phyloP scores from a whole-genome alignment of 2,113 vertebrate species.

The Sebastes schlegelii region DNA sequence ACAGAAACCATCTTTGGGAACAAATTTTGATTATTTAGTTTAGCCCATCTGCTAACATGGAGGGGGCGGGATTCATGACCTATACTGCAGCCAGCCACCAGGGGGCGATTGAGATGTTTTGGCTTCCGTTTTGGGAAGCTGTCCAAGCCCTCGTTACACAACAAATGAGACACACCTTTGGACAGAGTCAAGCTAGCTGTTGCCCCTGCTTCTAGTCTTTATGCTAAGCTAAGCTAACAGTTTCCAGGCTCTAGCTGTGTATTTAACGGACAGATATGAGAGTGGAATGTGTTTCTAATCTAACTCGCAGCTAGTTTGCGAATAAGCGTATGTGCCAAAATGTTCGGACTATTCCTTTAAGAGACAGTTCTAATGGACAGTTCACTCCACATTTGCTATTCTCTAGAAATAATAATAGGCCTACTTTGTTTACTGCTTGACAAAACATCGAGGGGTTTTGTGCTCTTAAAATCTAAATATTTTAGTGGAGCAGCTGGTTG shows the following conservation, averaged over 20 bases:
- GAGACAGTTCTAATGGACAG: too few relatives aligned
- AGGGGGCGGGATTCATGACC: too few relatives aligned
- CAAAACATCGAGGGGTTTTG: background rate
- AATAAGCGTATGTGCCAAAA: background rate
- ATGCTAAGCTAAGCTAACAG: background rate
- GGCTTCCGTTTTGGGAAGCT: too few relatives aligned
- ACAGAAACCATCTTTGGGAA: too few relatives aligned
- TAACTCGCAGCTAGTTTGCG: background rate
- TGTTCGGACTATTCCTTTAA: background rate
- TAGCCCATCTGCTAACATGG: too few relatives aligned
- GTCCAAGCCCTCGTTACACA: too few relatives aligned
- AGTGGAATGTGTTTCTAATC: background rate
- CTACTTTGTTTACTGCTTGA: background rate
- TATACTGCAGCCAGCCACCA: too few relatives aligned
- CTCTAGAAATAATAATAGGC: background rate
- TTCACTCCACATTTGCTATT: constrained; percentile 2
- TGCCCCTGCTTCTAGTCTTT: background rate
- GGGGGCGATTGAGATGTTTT: too few relatives aligned
- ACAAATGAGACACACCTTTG: background rate
- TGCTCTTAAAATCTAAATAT: constrained; percentile 21
- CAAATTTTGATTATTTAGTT: too few relatives aligned
- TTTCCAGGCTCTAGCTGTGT: background rate
- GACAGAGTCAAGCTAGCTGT: background rate
- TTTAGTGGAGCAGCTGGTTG: background rate
- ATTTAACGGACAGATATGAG: background rate